These are phyloP conservation scores for Ophion slaviceki DNA, from an alignment of 2,888 invertebrate genomes.

Conservation along the genomic window DNA sequence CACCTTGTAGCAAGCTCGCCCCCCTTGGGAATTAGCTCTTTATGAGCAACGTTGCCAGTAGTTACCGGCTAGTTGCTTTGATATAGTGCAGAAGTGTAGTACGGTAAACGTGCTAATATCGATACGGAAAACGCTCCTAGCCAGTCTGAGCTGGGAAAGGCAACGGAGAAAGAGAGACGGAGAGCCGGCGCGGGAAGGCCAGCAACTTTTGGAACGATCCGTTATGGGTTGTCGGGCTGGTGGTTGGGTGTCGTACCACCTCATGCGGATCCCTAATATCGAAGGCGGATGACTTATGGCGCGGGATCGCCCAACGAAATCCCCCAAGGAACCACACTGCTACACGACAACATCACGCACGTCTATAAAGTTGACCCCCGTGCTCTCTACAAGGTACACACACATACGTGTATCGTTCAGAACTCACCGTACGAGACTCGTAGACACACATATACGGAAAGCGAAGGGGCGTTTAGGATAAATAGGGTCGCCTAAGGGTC, in stretches of 20 bases:
- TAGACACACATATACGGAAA: slow-evolving; percentile 39
- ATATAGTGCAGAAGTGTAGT: slow-evolving; percentile 56
- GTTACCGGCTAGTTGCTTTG: slow-evolving; percentile 57
- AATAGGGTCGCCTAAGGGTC: slow-evolving; percentile 54
- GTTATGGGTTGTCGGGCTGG: slow-evolving; percentile 57
- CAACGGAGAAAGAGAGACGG: slow-evolving; percentile 53
- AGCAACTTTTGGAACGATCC: slow-evolving; percentile 21
- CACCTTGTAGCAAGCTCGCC: not conserved
- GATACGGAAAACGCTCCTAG: slow-evolving; percentile 76
- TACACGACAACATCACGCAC: slow-evolving; percentile 46
- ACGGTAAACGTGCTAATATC: slow-evolving; percentile 68
- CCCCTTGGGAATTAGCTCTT: slow-evolving; percentile 59
- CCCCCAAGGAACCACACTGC: slow-evolving; percentile 38
- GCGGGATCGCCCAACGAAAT: slow-evolving; percentile 50
- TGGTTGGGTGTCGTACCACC: slow-evolving; percentile 61
- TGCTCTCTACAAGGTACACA: slow-evolving; percentile 14
- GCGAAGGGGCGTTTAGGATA: slow-evolving; percentile 43
- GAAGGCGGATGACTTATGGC: slow-evolving; percentile 79
- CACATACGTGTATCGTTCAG: slow-evolving; percentile 17
- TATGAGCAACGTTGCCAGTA: slow-evolving; percentile 56
- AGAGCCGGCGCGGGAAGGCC: slow-evolving; percentile 43
- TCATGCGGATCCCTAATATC: slow-evolving; percentile 74
- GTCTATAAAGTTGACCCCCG: slow-evolving; percentile 41
- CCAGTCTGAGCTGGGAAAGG: slow-evolving; percentile 16
- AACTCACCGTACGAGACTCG: not conserved